These are phyloP conservation scores for Amaurobius ferox DNA, from an alignment of 2,888 invertebrate genomes.

Conservation along the genomic window DNA sequence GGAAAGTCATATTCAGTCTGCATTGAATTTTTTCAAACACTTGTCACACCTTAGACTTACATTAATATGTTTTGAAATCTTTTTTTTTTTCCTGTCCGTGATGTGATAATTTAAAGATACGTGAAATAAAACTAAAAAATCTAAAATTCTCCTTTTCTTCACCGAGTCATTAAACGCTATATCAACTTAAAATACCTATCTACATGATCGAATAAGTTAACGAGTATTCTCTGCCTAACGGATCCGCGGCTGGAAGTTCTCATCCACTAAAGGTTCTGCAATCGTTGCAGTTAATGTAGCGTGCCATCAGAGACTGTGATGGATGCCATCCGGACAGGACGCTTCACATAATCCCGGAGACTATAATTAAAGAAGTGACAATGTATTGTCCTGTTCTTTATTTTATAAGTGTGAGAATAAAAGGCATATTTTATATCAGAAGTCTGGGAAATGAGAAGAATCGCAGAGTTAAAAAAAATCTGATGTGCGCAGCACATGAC, in stretches of 20 bases:
- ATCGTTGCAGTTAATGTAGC: constrained; percentile 43
- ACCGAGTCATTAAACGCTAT: constrained; percentile 67
- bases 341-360: background rate
- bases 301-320: constrained; percentile 52
- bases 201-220: constrained; percentile 69
- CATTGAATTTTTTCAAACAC: too few relatives aligned
- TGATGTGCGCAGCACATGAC: too few relatives aligned
- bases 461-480: too few relatives aligned
- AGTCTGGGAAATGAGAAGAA: too few relatives aligned
- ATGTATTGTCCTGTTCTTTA: background rate
- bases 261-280: background rate
- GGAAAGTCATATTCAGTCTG: too few relatives aligned
- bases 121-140: background rate
- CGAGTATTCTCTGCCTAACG: constrained; percentile 35
- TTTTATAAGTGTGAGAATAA: too few relatives aligned
- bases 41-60: too few relatives aligned
- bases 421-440: too few relatives aligned
- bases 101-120: background rate
- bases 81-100: too few relatives aligned
- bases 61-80: too few relatives aligned
- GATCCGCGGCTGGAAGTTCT: background rate
- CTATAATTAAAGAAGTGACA: constrained; percentile 37
- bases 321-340: constrained; percentile 21
- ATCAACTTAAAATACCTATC: constrained; percentile 65
- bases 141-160: constrained; percentile 1